Base-by-base conservation (phyloP, 2,113 vertebrate genomes). In the Apodemus speciosus region DNA sequence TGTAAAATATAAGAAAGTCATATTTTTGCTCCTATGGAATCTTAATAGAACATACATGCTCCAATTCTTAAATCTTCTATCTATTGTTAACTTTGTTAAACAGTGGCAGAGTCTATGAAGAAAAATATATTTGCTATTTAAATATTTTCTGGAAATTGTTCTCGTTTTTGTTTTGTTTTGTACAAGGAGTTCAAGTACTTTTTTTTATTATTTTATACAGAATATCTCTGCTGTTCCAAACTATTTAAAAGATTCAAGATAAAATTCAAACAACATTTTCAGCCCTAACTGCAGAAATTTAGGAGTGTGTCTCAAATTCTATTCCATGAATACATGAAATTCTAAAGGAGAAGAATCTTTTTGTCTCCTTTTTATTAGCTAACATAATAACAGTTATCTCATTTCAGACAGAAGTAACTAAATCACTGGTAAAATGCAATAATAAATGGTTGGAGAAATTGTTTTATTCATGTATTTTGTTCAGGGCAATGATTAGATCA, bases 301-400 rank as follows among this genome's bases (percentile, higher is more conserved):
- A 79, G 66, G 20, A 58, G 4, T 77, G 43, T 35, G 38, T 21
- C 10, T 75, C 69, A 68, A 86, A 83, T 76, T 86, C 51, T 62
- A 86, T 53, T 86, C 68, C 40, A 75, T 86, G 2, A 51, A 80
- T 46, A 83, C 21, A 49, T 51, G 64, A 62, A 88, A 88, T 93
- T 91, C 80, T 68, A 77, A 88, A 80, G n/a, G 58, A 38, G 15
- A 84, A 69, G n/a, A 56, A 35, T 38, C 11, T 76, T 88, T 69
- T 23, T 3, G 1, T 40, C 10, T 38, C 14, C 60, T 81, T 92
- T 75, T 85, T 53, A 60, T 81, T 76, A 66, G 38, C 56, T 87
- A 90, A 38, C 32, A 77, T 88, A 95, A 83, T 71, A 6, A 69
- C 53, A 58, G 92, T 90, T 88, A 91, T 73, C 11, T 89, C 14